Evolutionary conservation across 2,797 vertebrate species (phyloP), one percentile per base, ranked within the genome.

Genomic region (Cygnus olor): DNA sequence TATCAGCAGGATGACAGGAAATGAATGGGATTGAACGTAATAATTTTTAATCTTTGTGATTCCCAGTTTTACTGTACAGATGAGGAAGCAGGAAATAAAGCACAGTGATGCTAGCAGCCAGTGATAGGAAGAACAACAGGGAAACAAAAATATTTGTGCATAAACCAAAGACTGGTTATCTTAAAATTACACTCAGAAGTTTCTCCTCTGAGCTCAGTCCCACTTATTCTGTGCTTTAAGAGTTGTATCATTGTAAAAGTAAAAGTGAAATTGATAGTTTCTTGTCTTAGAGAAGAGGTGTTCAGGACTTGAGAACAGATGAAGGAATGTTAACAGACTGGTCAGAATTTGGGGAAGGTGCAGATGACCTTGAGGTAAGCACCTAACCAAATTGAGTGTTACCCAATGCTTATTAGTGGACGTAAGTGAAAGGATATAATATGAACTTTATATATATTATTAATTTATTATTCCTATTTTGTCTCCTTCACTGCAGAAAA

Each of bases 11-110:
- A 88, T 93, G 86, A 77, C 84, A 95, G 96, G 95, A 97, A 96
- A 97, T 96, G 96, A 97, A 72, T 83, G 66, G 81, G 89, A 94
- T 90, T 91, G 88, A 95, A 96, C 95, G 89, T 57, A 94, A 92
- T 73, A 91, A 88, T 88, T 97, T 96, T 89, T 95, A 96, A 97
- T 96, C 96, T 95, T 32, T 19, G 4, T 49, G 58, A 88, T 92
- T 91, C 80, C 58, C 54, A 54, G 72, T 91, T 91, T 95, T 91
- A 88, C 68, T 8, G 1, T 79, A 79, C 65, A 71, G 65, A 77
- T 49, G 47, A 81, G 53, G 70, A n/a, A 89, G 49, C 70, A 60
- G 57, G 74, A 95, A 88, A 94, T 95, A 73, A 93, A 61, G 22
- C 38, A 58, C 68, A 66, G 45, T 69, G 79, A 60, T 70, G 21